Conservation (phyloP, 1,140 invertebrate genomes). For the Drosophila suzukii region DNA sequence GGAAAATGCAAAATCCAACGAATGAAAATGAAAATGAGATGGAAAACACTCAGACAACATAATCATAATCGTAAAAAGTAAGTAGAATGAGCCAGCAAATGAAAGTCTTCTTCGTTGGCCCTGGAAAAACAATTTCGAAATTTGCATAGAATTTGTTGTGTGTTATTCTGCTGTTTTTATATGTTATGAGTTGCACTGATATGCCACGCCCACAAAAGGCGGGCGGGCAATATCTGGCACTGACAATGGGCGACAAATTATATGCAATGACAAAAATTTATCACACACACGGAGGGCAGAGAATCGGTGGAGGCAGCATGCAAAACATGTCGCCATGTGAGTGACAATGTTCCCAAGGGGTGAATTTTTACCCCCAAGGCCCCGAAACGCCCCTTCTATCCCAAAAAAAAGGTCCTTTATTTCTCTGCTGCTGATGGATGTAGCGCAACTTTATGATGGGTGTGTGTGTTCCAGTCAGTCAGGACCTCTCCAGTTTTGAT, state of each 20-base stretch:
- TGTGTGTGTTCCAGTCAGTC: constrained; percentile 13
- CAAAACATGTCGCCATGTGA: constrained; percentile 65
- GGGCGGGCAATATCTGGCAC: constrained; percentile 33
- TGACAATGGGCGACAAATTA: constrained; percentile 79
- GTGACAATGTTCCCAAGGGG: constrained; percentile 59
- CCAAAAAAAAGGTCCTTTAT: constrained; percentile 1
- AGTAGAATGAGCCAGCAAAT: constrained; percentile 45
- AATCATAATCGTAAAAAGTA: constrained; percentile 73
- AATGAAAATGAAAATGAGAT: constrained; percentile 56
- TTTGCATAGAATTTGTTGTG: constrained; percentile 49
- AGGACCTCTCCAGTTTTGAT: constrained; percentile 46
- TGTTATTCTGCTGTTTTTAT: too few relatives aligned
- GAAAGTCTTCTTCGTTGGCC: constrained; percentile 10
- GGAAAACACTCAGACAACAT: constrained; percentile 50
- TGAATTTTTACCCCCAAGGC: constrained; percentile 1
- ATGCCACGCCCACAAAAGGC: constrained; percentile 39
- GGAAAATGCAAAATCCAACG: constrained; percentile 49
- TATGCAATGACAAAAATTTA: constrained; percentile 70
- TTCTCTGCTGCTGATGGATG: constrained; percentile 55
- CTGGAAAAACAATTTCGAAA: constrained; percentile 43
- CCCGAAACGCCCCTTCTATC: not conserved
- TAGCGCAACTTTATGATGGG: constrained; percentile 71
- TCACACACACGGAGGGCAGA: constrained; percentile 25
- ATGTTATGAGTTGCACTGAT: constrained; percentile 54
- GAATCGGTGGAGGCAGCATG: constrained; percentile 42